Base-by-base conservation (phyloP, 2,113 vertebrate genomes). In the Indri indri region DNA sequence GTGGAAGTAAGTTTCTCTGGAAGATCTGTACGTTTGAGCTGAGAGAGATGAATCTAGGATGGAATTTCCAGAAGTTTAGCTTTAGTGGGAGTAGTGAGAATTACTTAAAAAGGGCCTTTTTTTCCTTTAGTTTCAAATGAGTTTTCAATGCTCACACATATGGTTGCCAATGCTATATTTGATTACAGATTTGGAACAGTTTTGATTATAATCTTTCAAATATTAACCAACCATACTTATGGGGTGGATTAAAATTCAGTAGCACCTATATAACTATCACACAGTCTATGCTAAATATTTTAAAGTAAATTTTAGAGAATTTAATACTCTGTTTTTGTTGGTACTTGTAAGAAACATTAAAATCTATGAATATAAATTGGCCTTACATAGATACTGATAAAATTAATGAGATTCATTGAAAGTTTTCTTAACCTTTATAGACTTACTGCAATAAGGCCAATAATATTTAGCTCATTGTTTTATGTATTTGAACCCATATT, bases 351-450 rank as follows among this genome's bases (percentile, higher is more conserved):
- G 34, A 95, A 52, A 23, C 42, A 76, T 32, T 73, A 54, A 76
- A 45, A 65, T 20, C 71, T 57, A 20, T 81, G 45, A 59, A 50
- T 80, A 63, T 17, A 52, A 52, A 32, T 30, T 37, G 12, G 37
- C 42, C 11, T 50, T 42, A 50, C 34, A 30, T 80, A 63, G 81
- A 84, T 57, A 11, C 20, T 92, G 88, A 90, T 93, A 81, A 94
- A 83, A 74, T 59, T 70, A 95, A 90, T 88, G 76, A 32, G 42
- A 71, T 93, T 93, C 66, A 91, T 81, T 81, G 50, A 81, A 84
- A 84, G 1, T 88, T n/a, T 13, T 42, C 4, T 61, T 70, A 59
- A 14, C 22, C 16, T 80, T 94, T 65, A 18, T 45, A 52, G 54
- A 91, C 63, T 63, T 57, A 81, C 27, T 70, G 17, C 40, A 47